Evolutionary conservation across 2,888 invertebrate species (phyloP), one percentile per base, ranked within the genome.

Genomic region (Mythimna loreyi): DNA sequence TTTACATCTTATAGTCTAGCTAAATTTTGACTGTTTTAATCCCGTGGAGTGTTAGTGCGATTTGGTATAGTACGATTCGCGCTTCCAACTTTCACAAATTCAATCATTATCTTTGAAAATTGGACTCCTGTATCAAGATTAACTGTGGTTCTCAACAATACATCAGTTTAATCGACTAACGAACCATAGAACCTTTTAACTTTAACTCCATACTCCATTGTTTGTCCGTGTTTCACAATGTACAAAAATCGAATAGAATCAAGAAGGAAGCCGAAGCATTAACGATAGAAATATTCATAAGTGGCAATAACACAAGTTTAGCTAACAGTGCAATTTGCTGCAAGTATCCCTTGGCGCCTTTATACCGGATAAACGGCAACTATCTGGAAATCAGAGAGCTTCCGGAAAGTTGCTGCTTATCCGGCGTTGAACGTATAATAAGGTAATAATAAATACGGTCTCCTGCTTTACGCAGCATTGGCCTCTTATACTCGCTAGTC

Each of bases 161-260:
- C 49, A 49, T 21, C 9, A 45, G 71, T 64, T 72, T 79, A 60
- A 60, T 45, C 40, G 25, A 23, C 28, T 59, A 59, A 63, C 64
- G n/a, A 28, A 72, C 43, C 75, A 50, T 60, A 57, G 1, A 64
- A 78, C 73, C 73, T 78, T 13, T 11, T 3, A 28, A 49, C 30
- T 40, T 45, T 16, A 25, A 25, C 21, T 59, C 36, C n/a, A 28
- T 28, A 28, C 28, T 28, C 49, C 23, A 23, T 19, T 19, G 49
- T 40, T 49, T 21, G 43, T 55, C 40, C 19, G 53, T 43, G 47
- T 74, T 56, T 30, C 61, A 53, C 52, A 58, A 78, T 49, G 45
- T 60, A 33, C 53, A 45, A 30, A 19, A 50, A 65, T 57, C 59
- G 49, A 65, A 61, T 61, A 50, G 2, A 23, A 73, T 45, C 36